Evolutionary conservation across 2,797 vertebrate species (phyloP), one percentile per base, ranked within the genome.

Genomic region (Sebastes cheni): DNA sequence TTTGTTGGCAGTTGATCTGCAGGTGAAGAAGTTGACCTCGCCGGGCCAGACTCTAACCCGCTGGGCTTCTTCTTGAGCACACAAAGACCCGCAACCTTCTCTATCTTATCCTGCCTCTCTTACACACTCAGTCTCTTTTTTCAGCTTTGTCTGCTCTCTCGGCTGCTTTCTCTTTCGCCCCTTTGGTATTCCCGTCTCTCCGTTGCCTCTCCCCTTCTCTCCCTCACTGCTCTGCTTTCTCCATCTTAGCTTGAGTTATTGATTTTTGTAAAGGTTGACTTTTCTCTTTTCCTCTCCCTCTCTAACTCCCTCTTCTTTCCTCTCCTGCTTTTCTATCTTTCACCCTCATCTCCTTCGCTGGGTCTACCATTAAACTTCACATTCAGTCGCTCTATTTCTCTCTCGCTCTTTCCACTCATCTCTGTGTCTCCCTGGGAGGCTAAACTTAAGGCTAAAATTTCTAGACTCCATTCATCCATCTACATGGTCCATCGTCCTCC

Each of bases 191-290:
- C 79, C 78, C 29, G 54, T 70, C 79, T 77, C 86, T 79, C 61
- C 4, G 52, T 68, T 77, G 58, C 62, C 78, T 81, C 74, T 81
- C 80, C 56, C 80, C 25, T 73, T 71, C 80, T 68, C 54, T 81
- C 81, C 72, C 62, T 85, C 77, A 62, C 75, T 80, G 81, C 83
- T 86, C 86, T 16, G 76, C 90, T 87, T 87, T 92, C 90, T 93
- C 84, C 73, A 82, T 86, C 81, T 84, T 80, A 80, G 88, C 81
- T 84, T 76, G 81, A 90, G 86, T 81, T 93, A 94, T 93, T 80
- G 94, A 94, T 94, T 93, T 91, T 71, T 91, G 79, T 83, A 90
- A 92, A 92, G 88, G 92, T 93, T 92, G 89, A 86, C 75, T 87
- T 75, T 75, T 85, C 46, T 67, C 54, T 69, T 81, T 75, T 75